These are phyloP conservation scores for Balanococcus diminutus DNA, from an alignment of 2,888 invertebrate genomes.

Conservation along the genomic window DNA sequence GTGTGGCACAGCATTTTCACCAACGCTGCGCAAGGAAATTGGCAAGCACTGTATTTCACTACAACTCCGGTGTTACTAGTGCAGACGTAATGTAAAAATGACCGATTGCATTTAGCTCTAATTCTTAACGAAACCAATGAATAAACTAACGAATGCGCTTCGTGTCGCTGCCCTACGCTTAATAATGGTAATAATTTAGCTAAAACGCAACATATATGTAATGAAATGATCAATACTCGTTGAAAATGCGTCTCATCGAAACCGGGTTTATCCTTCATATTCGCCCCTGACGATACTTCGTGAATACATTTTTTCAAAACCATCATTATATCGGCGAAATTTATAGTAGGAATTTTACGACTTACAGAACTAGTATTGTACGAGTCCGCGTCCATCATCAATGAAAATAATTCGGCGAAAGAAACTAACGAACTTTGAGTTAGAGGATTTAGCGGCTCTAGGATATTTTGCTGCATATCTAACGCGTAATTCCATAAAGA, in stretches of 20 bases:
- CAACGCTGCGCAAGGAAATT: conserved; percentile 73
- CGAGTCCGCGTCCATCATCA: conserved; percentile 85
- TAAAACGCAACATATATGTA: conserved; percentile 81
- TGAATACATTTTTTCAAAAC: conserved; percentile 60
- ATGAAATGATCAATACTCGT: conserved; percentile 81
- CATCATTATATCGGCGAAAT: conserved; percentile 74
- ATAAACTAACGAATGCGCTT: conserved; percentile 59
- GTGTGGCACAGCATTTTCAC: conserved; percentile 78
- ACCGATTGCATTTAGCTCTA: conserved; percentile 71
- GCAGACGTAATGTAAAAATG: conserved; percentile 83
- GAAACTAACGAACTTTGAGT: conserved; percentile 93
- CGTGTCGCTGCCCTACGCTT: conserved; percentile 59
- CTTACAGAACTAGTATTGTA: conserved; percentile 67
- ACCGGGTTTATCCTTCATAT: conserved; percentile 62
- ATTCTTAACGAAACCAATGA: conserved; percentile 66
- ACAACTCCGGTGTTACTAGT: conserved; percentile 75
- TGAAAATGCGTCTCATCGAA: conserved; percentile 79
- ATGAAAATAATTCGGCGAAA: conserved; percentile 92
- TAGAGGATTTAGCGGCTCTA: conserved; percentile 91
- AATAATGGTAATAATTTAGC: conserved; percentile 65
- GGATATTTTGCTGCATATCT: conserved; percentile 92
- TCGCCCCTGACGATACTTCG: conserved; percentile 68
- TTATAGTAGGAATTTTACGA: conserved; percentile 73
- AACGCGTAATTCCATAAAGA: conserved; percentile 96
- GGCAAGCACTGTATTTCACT: conserved; percentile 72